A percentile compares a stretch with the other conserved stretches of the same genome.
Evolutionary conservation across 2,888 invertebrate species (phyloP).

Genomic region (Hoplodrina blanda): DNA sequence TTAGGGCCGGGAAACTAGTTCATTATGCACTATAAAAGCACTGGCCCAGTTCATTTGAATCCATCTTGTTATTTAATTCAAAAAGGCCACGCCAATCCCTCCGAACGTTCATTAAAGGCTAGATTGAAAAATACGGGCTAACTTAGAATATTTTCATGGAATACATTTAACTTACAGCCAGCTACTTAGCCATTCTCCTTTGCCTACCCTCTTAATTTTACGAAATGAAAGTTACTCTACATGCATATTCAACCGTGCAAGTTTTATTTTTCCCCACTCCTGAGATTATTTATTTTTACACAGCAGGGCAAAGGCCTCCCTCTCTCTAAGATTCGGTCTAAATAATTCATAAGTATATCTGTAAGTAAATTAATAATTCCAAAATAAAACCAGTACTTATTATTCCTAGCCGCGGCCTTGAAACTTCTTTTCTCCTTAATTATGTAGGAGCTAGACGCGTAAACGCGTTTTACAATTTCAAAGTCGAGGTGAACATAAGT

Average conservation of each 20-base stretch:
- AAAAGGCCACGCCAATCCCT: conserved; percentile 1
- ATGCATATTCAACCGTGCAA: too few species aligned
- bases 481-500: conserved; percentile 13
- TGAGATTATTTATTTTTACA: too few species aligned
- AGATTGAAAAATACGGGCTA: background rate
- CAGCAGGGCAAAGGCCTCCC: too few species aligned
- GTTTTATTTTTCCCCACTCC: too few species aligned
- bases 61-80: conserved; percentile 22
- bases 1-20: conserved; percentile 24
- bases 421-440: conserved; percentile 32
- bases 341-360: conserved; percentile 1
- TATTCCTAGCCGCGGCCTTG: conserved; percentile 32
- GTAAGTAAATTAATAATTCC: conserved; percentile 22
- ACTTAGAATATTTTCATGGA: background rate
- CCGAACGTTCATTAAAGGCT: background rate
- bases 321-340: conserved; percentile 1
- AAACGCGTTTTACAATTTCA: conserved; percentile 34
- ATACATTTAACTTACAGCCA: too few species aligned
- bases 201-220: background rate
- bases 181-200: background rate
- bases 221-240: background rate
- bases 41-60: conserved; percentile 26
- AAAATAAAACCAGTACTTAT: conserved; percentile 4
- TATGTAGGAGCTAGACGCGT: conserved; percentile 19
- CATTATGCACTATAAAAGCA: conserved; percentile 26